A percentile compares a stretch with the other conserved stretches of the same genome.
phyloP scores from a whole-genome alignment of 2,888 invertebrate genomes.

The Chromoteleia sp. region DNA sequence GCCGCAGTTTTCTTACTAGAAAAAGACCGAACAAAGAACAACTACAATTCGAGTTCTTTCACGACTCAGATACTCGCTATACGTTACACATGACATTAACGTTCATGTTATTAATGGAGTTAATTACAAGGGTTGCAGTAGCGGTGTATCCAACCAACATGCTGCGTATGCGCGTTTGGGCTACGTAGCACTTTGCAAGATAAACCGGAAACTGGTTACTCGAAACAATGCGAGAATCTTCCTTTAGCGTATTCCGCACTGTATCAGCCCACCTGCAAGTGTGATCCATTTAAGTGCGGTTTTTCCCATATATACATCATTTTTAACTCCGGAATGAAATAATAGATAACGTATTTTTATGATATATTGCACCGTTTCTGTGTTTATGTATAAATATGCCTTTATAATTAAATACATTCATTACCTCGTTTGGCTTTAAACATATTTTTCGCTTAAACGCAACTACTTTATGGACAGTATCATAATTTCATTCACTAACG shows the following conservation, averaged over 20 bases:
- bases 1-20: slow-evolving; percentile 35
- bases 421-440: slow-evolving; percentile 42
- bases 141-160: slow-evolving; percentile 59
- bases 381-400: slow-evolving; percentile 44
- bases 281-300: slow-evolving; percentile 68
- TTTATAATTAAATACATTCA: slow-evolving; percentile 59
- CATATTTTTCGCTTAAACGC: slow-evolving; percentile 43
- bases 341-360: slow-evolving; percentile 62
- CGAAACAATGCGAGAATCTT: slow-evolving; percentile 71
- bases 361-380: slow-evolving; percentile 52
- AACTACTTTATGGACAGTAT: slow-evolving; percentile 23
- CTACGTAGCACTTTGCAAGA: slow-evolving; percentile 69
- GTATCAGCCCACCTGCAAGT: slow-evolving; percentile 60
- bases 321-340: slow-evolving; percentile 38
- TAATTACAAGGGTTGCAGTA: slow-evolving; percentile 71
- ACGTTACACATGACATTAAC: slow-evolving; percentile 70
- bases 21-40: slow-evolving; percentile 26
- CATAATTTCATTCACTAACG: slow-evolving; percentile 10
- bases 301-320: slow-evolving; percentile 59
- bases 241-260: slow-evolving; percentile 65
- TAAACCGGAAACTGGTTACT: slow-evolving; percentile 71
- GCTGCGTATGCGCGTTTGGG: slow-evolving; percentile 65
- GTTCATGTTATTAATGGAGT: slow-evolving; percentile 73
- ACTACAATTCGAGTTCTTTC: slow-evolving; percentile 32
- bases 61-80: slow-evolving; percentile 45